Percentiles rank a stretch among this genome's conserved stretches.
These are phyloP conservation scores for Pipistrellus nathusii DNA, from an alignment of 2,797 vertebrate genomes.

Conservation along the genomic window DNA sequence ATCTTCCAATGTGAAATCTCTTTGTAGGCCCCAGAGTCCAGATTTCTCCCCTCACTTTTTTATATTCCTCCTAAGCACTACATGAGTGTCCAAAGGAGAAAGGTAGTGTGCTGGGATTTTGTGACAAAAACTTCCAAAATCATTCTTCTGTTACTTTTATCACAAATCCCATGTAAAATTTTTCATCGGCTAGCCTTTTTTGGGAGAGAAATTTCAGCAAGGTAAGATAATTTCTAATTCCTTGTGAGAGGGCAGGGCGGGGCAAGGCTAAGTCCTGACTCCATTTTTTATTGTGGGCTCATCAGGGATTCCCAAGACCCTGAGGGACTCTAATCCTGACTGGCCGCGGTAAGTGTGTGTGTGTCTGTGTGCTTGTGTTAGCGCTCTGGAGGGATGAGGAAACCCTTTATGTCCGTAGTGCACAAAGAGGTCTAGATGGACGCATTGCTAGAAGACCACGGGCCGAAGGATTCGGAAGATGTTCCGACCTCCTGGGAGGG, in stretches of 20 bases:
- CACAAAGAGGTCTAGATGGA: no score
- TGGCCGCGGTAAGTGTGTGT: no score
- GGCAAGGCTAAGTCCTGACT: no score
- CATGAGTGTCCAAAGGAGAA: neutral
- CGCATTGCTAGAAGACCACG: no score
- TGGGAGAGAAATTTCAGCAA: neutral
- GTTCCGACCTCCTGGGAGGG: no score
- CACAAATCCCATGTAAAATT: neutral
- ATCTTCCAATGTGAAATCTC: neutral
- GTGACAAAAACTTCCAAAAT: neutral
- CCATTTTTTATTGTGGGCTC: no score
- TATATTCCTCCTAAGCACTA: neutral
- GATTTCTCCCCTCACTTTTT: neutral
- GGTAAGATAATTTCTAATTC: neutral
- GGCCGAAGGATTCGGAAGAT: no score
- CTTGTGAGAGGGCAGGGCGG: neutral
- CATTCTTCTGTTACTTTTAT: neutral
- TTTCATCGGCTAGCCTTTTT: conserved; percentile 19
- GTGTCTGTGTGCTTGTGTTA: no score
- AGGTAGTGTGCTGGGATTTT: neutral
- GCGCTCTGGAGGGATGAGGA: no score
- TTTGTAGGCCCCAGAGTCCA: neutral
- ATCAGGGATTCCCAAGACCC: no score
- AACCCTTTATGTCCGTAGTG: no score
- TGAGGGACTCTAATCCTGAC: no score